phyloP scores from a whole-genome alignment of 2,888 invertebrate genomes.

The Epinotia nisella region DNA sequence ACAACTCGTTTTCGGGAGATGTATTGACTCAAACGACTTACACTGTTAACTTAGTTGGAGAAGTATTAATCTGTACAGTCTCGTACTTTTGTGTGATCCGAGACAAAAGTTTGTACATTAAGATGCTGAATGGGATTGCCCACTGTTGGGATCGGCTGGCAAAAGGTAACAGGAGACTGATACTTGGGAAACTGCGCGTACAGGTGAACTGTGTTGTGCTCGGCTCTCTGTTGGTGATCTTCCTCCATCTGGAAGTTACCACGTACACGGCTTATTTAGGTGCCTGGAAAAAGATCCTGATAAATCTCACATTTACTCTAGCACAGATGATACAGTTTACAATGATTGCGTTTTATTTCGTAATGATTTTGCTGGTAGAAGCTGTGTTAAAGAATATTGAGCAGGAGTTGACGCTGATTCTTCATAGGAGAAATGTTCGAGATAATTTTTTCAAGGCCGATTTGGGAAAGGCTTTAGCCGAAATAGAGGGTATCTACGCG shows the following conservation, averaged over 20 bases:
- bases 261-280: not conserved
- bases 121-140: conserved; percentile 10
- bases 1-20: conserved; percentile 28
- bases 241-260: not conserved
- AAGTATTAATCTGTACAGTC: conserved; percentile 13
- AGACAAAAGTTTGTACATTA: conserved; percentile 24
- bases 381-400: conserved; percentile 41
- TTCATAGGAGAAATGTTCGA: not conserved
- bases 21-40: conserved; percentile 39
- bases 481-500: conserved; percentile 33
- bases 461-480: not conserved
- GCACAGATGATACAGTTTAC: conserved; percentile 40
- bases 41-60: conserved; percentile 18
- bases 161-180: not conserved
- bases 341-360: conserved; percentile 27
- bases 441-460: not conserved
- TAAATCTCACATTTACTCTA: conserved; percentile 28
- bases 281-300: conserved; percentile 37
- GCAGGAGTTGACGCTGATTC: conserved; percentile 18
- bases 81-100: conserved; percentile 30
- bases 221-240: conserved; percentile 1
- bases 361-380: conserved; percentile 38
- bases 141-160: conserved; percentile 6
- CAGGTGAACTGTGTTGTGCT: conserved; percentile 28
- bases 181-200: conserved; percentile 21